Evolutionary conservation across 2,888 invertebrate species (phyloP).

Genomic region (Acleris sparsana): DNA sequence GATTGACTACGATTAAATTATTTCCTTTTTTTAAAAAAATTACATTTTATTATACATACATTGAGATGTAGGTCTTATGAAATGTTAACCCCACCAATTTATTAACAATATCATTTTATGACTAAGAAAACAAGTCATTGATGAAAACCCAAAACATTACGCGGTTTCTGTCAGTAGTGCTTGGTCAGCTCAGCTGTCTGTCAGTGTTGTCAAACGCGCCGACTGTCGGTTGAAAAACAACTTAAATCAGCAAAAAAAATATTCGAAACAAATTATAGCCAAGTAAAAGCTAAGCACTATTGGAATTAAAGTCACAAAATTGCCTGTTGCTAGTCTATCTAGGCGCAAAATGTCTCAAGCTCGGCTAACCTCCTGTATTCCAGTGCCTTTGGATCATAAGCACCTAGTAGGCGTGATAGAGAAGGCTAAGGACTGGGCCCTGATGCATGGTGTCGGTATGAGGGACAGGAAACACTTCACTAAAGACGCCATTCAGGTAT

Average conservation of each 20-base stretch:
- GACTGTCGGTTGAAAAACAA: neutral
- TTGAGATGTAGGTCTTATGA: too few species aligned
- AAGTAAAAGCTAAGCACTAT: neutral
- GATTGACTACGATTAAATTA: too few species aligned
- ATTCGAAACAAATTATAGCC: neutral
- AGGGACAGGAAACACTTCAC: constrained; percentile 87
- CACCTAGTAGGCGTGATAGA: constrained; percentile 86
- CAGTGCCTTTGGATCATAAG: constrained; percentile 86
- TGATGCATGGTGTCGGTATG: constrained; percentile 93
- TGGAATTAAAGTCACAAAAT: neutral
- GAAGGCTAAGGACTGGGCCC: constrained; percentile 92
- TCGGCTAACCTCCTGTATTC: constrained; percentile 83
- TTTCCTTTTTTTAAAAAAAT: too few species aligned
- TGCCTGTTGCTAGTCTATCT: neutral
- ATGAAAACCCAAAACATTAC: too few species aligned
- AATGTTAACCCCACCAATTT: too few species aligned
- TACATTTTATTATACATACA: too few species aligned
- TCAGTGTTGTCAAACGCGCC: neutral
- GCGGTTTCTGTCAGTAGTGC: too few species aligned
- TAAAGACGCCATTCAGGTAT: constrained; percentile 86
- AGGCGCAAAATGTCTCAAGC: constrained; percentile 66
- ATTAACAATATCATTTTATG: too few species aligned
- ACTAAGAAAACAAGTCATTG: too few species aligned
- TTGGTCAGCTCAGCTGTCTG: neutral
- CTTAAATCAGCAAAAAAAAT: neutral